Base-by-base conservation (phyloP, 2,113 vertebrate species). In the Ptychochromis oligacanthus region DNA sequence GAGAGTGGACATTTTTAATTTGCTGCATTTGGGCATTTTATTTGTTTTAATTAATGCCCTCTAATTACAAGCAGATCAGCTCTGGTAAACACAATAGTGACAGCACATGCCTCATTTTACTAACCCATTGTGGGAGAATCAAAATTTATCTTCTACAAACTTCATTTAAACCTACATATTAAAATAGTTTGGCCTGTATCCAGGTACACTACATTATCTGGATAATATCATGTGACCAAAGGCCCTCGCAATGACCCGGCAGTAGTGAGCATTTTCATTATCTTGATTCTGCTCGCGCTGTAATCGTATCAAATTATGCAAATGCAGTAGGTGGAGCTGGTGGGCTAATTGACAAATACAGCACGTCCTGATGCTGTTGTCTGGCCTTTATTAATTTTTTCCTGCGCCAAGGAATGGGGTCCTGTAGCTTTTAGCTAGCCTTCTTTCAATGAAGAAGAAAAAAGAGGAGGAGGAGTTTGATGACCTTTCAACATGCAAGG, bases 221-320 rank as follows among this genome's bases (percentile, higher is more conserved):
- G 7, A 22, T 78, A 77, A 75, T 78, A 56, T 40, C 72, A 83
- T 78, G 24, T 60, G 67, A 84, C 79, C 36, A 55, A n/a, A 31
- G 31, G 55, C 43, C n/a, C 74, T 75, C 58, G 22, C 31, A 14
- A 28, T 49, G 31, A 75, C 34, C 65, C 31, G 56, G 64, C 54
- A 65, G 84, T 59, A 65, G 58, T 65, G 36, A 64, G 58, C 6
- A 1, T 58, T 86, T 59, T 77, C 36, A 46, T 81, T 82, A 38
- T 55, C 24, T 60, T 5, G 13, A 18, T 34, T 77, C 34, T 58
- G 38, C 38, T 57, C 52, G 70, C 2, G 8, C 24, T 40, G 52
- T 80, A 82, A 75, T 85, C 5, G 3, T 36, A 70, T 85, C 5
- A 59, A 28, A 79, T 82, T 79, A 84, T 81, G 75, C 60, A 77